phyloP scores from a whole-genome alignment of 2,888 invertebrate species.

The Tenthredo amoena region DNA sequence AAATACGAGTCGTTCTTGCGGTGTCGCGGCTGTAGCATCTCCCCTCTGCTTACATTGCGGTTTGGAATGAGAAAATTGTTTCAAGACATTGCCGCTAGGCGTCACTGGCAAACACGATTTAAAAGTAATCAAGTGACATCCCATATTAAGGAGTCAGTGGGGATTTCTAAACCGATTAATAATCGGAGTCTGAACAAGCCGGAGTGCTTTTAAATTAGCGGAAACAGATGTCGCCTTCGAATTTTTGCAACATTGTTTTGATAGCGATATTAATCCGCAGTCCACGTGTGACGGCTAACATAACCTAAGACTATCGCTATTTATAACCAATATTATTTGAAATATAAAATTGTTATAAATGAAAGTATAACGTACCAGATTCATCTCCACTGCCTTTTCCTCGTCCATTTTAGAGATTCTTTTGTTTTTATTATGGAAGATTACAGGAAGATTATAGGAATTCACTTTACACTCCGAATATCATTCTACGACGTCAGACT shows the following conservation, averaged over 20 bases:
- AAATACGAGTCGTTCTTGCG: neutral
- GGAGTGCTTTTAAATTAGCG: neutral
- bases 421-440: neutral
- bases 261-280: neutral
- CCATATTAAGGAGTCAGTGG: neutral
- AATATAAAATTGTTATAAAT: neutral
- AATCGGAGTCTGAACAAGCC: neutral
- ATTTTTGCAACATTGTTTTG: neutral
- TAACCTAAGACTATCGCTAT: slow-evolving; percentile 12
- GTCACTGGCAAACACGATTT: neutral
- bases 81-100: neutral
- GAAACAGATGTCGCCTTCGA: neutral
- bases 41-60: neutral
- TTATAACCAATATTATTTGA: neutral
- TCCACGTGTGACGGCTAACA: slow-evolving; percentile 26
- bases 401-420: neutral
- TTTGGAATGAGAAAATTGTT: neutral
- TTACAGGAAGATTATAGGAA: neutral
- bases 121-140: slow-evolving; percentile 24
- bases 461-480: slow-evolving; percentile 7
- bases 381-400: neutral
- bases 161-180: neutral
- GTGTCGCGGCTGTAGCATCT: neutral
- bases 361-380: slow-evolving; percentile 11
- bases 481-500: neutral